phyloP scores from a whole-genome alignment of 2,888 invertebrate genomes.

The Oeneis ivallda region DNA sequence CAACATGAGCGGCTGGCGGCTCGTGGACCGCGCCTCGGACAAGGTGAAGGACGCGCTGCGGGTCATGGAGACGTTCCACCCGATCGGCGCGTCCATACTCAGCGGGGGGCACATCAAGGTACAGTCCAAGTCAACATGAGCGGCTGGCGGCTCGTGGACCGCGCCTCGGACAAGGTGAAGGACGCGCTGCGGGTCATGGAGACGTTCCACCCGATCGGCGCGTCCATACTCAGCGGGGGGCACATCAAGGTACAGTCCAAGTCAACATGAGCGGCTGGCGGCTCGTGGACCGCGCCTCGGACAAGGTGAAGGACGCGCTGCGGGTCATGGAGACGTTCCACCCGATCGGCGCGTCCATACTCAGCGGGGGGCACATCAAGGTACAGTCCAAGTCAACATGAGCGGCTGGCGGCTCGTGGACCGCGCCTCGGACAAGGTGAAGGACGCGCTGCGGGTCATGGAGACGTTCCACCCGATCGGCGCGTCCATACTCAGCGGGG shows the following conservation, averaged over 20 bases:
- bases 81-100: conserved; percentile 89
- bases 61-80: conserved; percentile 94
- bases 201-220: conserved; percentile 92
- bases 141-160: conserved; percentile 94
- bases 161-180: conserved; percentile 87
- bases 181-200: conserved; percentile 92
- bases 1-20: conserved; percentile 96
- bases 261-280: conserved; percentile 98
- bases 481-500: conserved; percentile 86
- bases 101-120: conserved; percentile 82
- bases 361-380: conserved; percentile 82
- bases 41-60: conserved; percentile 88
- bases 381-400: conserved; percentile 90
- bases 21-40: conserved; percentile 90
- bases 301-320: conserved; percentile 87
- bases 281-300: conserved; percentile 90
- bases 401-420: conserved; percentile 96
- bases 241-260: conserved; percentile 79
- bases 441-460: conserved; percentile 90
- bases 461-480: conserved; percentile 94
- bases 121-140: conserved; percentile 93
- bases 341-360: conserved; percentile 89
- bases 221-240: conserved; percentile 86
- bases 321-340: conserved; percentile 94
- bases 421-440: conserved; percentile 87